These are phyloP conservation scores for Mohoua ochrocephala DNA, from an alignment of 2,113 vertebrate genomes.

Conservation along the genomic window DNA sequence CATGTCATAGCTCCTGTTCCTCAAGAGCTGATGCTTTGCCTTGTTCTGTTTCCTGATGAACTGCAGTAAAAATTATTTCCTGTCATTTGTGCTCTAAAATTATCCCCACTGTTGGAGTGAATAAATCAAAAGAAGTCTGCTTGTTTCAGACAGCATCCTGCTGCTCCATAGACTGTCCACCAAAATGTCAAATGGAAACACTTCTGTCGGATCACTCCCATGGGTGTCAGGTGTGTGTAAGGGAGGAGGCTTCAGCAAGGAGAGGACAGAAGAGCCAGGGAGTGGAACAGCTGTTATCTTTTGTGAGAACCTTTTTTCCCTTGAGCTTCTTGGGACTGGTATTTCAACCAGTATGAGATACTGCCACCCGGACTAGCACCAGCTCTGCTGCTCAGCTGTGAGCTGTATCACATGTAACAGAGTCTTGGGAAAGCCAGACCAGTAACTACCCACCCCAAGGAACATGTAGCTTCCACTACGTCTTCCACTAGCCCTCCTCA, in stretches of 20 bases:
- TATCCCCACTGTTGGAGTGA: neutral
- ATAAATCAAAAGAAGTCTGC: neutral
- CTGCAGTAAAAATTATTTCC: neutral
- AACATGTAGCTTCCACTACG: neutral
- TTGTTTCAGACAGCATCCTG: neutral
- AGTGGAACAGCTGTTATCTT: neutral
- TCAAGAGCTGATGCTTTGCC: neutral
- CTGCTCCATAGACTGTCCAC: neutral
- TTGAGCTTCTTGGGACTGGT: neutral
- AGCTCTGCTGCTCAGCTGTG: neutral
- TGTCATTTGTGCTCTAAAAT: neutral
- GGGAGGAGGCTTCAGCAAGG: neutral
- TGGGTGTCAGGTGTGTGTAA: neutral
- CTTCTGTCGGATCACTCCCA: neutral
- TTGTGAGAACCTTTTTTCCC: neutral
- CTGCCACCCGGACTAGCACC: neutral
- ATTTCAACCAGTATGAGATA: neutral
- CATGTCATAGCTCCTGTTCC: neutral
- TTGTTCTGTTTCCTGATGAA: neutral
- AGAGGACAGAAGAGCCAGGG: neutral
- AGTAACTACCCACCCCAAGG: neutral
- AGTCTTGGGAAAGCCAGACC: neutral
- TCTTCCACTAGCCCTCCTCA: neutral
- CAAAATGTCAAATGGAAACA: neutral
- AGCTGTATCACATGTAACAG: neutral